Conservation (phyloP, 2,113 vertebrate species). For the Gulo gulo region DNA sequence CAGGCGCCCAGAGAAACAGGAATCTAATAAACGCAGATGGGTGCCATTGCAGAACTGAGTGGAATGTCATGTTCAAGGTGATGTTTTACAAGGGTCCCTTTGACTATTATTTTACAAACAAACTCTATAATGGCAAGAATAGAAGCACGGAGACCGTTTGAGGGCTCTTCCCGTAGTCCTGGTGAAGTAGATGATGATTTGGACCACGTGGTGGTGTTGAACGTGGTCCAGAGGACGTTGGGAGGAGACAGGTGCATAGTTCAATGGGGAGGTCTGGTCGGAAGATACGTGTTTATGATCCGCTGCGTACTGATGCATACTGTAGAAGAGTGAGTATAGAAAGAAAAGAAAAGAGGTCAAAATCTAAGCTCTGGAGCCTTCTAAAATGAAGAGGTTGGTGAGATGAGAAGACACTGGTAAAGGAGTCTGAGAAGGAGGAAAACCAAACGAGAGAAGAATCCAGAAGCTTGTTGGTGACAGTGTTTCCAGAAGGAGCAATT, state of each 20-base stretch:
- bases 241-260: background rate
- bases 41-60: background rate
- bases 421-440: background rate
- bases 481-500: background rate
- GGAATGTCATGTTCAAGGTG: background rate
- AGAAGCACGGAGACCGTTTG: background rate
- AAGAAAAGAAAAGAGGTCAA: background rate
- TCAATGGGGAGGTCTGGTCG: background rate
- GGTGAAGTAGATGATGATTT: background rate
- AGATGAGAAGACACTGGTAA: background rate
- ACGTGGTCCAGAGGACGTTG: background rate
- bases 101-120: background rate
- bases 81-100: background rate
- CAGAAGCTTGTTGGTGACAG: background rate
- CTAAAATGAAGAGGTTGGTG: background rate
- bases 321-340: background rate
- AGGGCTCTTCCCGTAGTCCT: background rate
- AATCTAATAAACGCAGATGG: background rate
- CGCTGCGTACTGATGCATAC: background rate
- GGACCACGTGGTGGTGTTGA: no score
- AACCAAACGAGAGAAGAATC: background rate
- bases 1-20: background rate
- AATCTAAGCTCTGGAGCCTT: background rate
- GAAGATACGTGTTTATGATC: background rate
- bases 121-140: background rate